A percentile compares a stretch with the other conserved stretches of the same genome.
Conservation (phyloP, 2,113 vertebrate genomes). For the Colaptes auratus region DNA sequence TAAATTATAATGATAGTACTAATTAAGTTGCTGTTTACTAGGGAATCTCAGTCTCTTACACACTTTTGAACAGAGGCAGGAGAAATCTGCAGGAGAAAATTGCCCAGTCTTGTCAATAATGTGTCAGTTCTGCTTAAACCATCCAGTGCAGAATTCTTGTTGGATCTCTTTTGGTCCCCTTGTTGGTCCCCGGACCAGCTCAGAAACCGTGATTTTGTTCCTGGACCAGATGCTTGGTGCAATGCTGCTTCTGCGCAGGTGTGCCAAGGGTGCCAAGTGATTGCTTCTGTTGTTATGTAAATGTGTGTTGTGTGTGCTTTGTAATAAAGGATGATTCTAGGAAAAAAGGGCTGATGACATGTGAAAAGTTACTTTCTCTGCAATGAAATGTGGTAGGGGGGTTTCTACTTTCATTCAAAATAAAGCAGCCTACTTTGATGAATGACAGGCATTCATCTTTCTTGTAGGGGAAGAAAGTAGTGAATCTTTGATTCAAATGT, state of each 20-base stretch:
- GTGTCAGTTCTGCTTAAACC: neutral
- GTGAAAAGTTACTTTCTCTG: neutral
- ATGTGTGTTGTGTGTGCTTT: neutral
- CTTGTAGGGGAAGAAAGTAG: neutral
- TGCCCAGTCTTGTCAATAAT: accelerated
- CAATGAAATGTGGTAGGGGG: neutral
- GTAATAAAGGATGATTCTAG: neutral
- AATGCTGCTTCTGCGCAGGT: neutral
- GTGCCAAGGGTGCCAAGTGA: too few species aligned
- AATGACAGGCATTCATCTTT: neutral
- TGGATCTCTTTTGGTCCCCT: neutral
- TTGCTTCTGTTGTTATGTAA: neutral
- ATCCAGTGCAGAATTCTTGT: neutral
- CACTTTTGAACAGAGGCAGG: neutral
- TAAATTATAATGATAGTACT: neutral
- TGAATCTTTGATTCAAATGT: neutral
- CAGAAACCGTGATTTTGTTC: neutral
- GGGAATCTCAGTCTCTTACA: neutral
- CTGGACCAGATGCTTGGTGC: neutral
- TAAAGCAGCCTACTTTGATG: neutral
- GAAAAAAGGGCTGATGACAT: neutral
- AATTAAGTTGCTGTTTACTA: conserved; percentile 12
- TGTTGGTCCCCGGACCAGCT: neutral
- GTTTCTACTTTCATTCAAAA: neutral
- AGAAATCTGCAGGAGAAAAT: neutral